Percentiles rank a stretch among this genome's conserved stretches.
These are phyloP conservation scores for Poeciliopsis turneri DNA, from an alignment of 2,797 vertebrate species.

Conservation along the genomic window DNA sequence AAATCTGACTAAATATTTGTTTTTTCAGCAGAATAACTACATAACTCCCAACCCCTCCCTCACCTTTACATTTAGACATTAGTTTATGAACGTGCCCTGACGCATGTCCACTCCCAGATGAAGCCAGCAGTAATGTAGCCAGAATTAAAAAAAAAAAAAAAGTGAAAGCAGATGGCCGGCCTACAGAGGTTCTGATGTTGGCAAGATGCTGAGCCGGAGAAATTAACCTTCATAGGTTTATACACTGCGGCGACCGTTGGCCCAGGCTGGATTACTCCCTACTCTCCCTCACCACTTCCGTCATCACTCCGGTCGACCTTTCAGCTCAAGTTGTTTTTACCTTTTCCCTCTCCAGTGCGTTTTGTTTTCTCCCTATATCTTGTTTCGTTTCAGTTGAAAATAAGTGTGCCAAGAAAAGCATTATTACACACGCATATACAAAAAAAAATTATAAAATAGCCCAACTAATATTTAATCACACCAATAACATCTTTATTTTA, in stretches of 20 bases:
- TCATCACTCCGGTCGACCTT: constrained; percentile 41
- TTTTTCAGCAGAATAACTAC: not conserved
- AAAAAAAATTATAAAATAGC: constrained; percentile 17
- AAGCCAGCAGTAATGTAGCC: constrained; percentile 42
- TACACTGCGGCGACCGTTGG: constrained; percentile 65
- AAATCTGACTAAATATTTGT: not conserved
- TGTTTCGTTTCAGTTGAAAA: constrained; percentile 17
- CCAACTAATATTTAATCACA: constrained; percentile 16
- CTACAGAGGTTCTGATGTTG: constrained; percentile 76
- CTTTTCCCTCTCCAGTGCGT: constrained; percentile 26
- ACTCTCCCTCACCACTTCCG: constrained; percentile 29
- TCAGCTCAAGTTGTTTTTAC: constrained; percentile 27
- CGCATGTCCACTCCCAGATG: constrained; percentile 56
- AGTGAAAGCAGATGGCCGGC: constrained; percentile 71
- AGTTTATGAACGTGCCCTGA: constrained; percentile 43
- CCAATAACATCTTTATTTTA: constrained; percentile 14
- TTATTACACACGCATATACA: constrained; percentile 24
- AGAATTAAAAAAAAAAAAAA: constrained; percentile 39
- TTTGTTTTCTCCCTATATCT: constrained; percentile 23
- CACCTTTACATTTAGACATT: constrained; percentile 38
- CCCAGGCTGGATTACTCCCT: constrained; percentile 41
- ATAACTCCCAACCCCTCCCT: not conserved
- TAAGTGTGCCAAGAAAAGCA: constrained; percentile 1
- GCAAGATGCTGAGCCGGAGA: constrained; percentile 73
- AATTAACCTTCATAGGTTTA: constrained; percentile 79